Conservation (phyloP, 2,797 vertebrate genomes). For the Acipenser ruthenus region DNA sequence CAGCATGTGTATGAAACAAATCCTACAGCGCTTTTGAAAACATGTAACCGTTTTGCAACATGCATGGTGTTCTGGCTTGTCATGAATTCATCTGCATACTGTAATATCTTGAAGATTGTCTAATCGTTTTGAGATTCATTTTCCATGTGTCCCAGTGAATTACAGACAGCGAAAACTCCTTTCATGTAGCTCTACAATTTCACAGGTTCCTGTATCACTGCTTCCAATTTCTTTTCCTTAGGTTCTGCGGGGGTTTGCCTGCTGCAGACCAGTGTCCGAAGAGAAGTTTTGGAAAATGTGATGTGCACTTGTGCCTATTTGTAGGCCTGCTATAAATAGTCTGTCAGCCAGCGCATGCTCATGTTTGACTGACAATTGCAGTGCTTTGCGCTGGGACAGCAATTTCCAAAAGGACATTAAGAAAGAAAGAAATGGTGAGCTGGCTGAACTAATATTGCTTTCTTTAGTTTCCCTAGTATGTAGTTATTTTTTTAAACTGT, state of each 20-base stretch:
- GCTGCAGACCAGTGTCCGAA: slow-evolving; percentile 35
- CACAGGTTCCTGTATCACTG: background rate
- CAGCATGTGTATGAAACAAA: slow-evolving; percentile 16
- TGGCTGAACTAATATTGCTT: slow-evolving; percentile 14
- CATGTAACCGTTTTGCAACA: background rate
- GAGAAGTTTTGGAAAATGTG: slow-evolving; percentile 61
- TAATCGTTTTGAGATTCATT: background rate
- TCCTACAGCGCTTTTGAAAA: slow-evolving; percentile 6
- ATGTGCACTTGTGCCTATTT: slow-evolving; percentile 70
- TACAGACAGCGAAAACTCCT: background rate
- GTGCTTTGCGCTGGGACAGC: slow-evolving; percentile 48
- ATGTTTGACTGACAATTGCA: slow-evolving; percentile 68
- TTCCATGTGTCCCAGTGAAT: background rate
- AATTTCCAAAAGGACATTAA: slow-evolving; percentile 45
- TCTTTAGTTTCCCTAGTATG: too few species aligned
- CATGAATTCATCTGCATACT: background rate
- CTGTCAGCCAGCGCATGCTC: slow-evolving; percentile 61
- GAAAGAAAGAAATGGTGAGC: slow-evolving; percentile 58
- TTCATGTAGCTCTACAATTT: background rate
- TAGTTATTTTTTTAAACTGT: too few species aligned
- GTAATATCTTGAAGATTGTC: background rate
- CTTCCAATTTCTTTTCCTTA: background rate
- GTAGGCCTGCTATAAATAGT: slow-evolving; percentile 72
- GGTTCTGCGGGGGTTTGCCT: slow-evolving; percentile 24
- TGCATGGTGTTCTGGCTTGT: background rate